Conservation (phyloP, 2,113 vertebrate species). For the Haemorhous mexicanus region DNA sequence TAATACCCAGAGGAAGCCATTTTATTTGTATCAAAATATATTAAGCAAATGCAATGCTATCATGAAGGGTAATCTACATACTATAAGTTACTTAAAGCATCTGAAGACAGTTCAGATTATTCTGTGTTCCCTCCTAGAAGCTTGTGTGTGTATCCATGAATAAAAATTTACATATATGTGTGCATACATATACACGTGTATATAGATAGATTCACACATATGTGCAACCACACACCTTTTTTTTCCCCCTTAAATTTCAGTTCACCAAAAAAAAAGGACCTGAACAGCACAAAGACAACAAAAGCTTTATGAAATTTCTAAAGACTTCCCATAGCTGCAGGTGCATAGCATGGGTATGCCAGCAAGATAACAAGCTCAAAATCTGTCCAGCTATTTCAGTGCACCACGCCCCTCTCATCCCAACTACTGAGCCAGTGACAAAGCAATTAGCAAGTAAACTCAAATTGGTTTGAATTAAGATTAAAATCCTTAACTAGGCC, state of each 20-base stretch:
- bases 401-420: slow-evolving; percentile 30
- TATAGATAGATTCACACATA: background rate
- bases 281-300: background rate
- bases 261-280: background rate
- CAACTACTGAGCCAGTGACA: background rate
- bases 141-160: background rate
- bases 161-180: background rate
- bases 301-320: background rate
- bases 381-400: background rate
- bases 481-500: background rate
- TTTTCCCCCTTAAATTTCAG: background rate
- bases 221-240: background rate
- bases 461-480: background rate
- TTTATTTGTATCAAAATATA: slow-evolving; percentile 35
- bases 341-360: background rate
- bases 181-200: accelerated
- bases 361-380: background rate
- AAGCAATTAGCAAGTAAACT: background rate
- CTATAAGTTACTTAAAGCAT: background rate
- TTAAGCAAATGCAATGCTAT: background rate
- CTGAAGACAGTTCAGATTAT: background rate
- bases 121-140: background rate
- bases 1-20: slow-evolving; percentile 41
- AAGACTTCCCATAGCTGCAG: background rate
- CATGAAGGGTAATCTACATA: background rate